Base-by-base conservation (phyloP, 1,140 invertebrate genomes). In the Drosophila paulistorum region DNA sequence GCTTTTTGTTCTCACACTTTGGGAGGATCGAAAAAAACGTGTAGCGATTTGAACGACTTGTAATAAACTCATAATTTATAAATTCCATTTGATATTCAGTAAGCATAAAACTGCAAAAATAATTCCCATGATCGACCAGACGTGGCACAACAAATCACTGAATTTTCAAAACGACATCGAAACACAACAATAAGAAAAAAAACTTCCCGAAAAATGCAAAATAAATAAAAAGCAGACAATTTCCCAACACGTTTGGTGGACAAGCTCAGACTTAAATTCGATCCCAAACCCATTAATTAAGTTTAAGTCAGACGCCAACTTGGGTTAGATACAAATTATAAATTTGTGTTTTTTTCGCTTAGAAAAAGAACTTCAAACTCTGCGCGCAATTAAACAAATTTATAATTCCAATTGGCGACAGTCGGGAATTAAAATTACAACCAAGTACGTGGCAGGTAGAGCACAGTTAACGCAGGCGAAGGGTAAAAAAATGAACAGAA, bases 41-140 rank as follows among this genome's bases (percentile, higher is more conserved):
- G 57, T 37, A 37, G 41, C 33, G 48, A 39, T 54, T 59, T 70
- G 70, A 77, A 65, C 66, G 70, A 77, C 48, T 77, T 79, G 66
- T 79, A 77, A 77, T 79, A 79, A 68, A 68, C 71, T 72, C 45
- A 68, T 77, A 77, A 70, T 74, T 79, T 79, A 79, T 79, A 74
- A 79, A 73, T 79, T 69, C 58, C 68, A 74, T 51, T 77, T 74
- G 74, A 77, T 74, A 79, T 79, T 79, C 77, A 58, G 57, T 1
- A 41, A 64, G 77, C 77, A 79, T 77, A 77, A 65, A 62, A 62
- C 64, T 77, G 77, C 74, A 70, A 65, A 79, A 79, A 79, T 77
- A 79, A 77, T 79, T 79, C 77, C 74, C 77, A 79, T 79, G 77
- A 74, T 59, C 57, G n/a, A 26, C 60, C 73, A 64, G 35, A 65